phyloP scores from a whole-genome alignment of 2,888 invertebrate genomes.

The Biston stratarius region DNA sequence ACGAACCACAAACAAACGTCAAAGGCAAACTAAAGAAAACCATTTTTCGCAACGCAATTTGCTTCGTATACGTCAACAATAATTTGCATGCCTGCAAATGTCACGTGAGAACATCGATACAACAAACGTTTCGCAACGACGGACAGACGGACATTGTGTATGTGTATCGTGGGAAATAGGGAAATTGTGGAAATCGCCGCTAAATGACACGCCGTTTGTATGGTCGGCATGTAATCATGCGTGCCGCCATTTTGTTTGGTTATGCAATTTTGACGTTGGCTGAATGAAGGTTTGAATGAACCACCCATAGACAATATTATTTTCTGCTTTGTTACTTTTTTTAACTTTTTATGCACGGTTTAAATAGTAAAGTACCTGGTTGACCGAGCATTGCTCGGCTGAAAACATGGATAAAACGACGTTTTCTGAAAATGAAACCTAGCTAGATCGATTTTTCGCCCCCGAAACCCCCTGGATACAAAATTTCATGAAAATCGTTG shows the following conservation, averaged over 20 bases:
- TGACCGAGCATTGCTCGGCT: no score
- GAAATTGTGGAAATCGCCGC: constrained; percentile 51
- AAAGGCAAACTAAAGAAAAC: constrained; percentile 30
- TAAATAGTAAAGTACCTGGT: no score
- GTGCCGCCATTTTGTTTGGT: constrained; percentile 40
- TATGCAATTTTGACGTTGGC: constrained; percentile 24
- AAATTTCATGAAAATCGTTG: no score
- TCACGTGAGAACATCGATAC: constrained; percentile 51
- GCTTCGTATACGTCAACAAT: constrained; percentile 36
- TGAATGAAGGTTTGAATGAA: background rate
- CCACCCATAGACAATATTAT: constrained; percentile 4
- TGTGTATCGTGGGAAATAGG: constrained; percentile 52
- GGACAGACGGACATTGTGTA: constrained; percentile 44
- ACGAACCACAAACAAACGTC: background rate
- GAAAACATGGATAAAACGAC: no score
- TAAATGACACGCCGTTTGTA: constrained; percentile 52
- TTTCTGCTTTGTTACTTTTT: background rate
- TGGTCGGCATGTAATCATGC: constrained; percentile 47
- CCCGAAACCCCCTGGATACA: no score
- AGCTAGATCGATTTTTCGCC: no score
- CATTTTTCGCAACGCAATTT: constrained; percentile 42
- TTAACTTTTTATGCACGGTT: background rate
- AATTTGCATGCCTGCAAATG: constrained; percentile 49
- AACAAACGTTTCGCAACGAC: constrained; percentile 50
- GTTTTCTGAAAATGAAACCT: no score